Evolutionary conservation across 2,113 vertebrate genomes (phyloP).

Genomic region (Tyrannus savana): DNA sequence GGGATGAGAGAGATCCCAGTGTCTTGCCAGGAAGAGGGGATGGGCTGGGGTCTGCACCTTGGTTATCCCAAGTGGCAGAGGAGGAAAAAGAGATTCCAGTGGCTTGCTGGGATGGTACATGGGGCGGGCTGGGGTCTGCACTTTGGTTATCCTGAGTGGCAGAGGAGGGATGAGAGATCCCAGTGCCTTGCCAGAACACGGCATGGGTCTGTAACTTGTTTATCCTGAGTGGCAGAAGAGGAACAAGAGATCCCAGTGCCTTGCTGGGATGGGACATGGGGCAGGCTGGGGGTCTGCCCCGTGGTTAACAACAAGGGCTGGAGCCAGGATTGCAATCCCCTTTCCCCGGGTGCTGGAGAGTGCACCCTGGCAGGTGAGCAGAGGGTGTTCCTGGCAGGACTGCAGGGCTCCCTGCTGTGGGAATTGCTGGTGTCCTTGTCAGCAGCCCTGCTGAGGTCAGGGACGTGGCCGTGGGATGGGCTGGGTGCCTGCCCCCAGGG

Average conservation of each 20-base stretch:
- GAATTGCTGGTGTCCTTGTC: background rate
- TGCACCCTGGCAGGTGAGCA: background rate
- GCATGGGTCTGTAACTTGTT: background rate
- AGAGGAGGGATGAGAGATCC: background rate
- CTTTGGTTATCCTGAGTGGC: background rate
- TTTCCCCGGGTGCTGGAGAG: background rate
- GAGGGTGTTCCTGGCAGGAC: background rate
- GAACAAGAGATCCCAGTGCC: background rate
- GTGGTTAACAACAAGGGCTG: fast-evolving
- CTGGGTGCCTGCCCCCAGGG: background rate
- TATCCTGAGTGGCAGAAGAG: too few species aligned
- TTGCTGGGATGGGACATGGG: too few species aligned
- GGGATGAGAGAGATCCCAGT: background rate
- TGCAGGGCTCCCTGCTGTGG: background rate
- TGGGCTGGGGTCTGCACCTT: background rate
- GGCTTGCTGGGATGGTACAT: background rate
- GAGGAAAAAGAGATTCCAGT: background rate
- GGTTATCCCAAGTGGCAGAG: background rate
- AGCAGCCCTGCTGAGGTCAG: background rate
- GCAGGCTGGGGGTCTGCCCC: background rate
- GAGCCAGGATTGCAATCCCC: fast-evolving
- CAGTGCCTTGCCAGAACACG: background rate
- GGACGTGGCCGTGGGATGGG: background rate
- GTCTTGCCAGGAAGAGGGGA: background rate
- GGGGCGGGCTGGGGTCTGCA: background rate